phyloP scores from a whole-genome alignment of 2,113 vertebrate genomes.

The Cheilinus undulatus region DNA sequence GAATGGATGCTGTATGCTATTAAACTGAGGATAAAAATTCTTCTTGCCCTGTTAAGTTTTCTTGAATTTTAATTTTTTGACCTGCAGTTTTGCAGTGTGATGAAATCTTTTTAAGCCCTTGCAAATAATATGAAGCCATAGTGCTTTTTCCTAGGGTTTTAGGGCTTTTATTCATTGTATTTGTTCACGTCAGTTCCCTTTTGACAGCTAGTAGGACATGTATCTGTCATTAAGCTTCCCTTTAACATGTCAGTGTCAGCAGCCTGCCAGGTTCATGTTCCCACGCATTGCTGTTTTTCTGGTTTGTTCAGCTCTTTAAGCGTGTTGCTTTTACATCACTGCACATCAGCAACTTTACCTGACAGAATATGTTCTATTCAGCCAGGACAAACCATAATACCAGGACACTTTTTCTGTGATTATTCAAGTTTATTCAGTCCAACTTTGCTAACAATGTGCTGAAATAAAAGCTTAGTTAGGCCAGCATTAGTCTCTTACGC shows the following conservation, averaged over 20 bases:
- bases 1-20: constrained; percentile 58
- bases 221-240: background rate
- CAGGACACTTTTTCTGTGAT: background rate
- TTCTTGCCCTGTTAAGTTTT: constrained; percentile 1
- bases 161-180: background rate
- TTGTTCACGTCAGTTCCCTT: background rate
- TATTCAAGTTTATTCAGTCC: background rate
- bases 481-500: background rate
- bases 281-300: constrained; percentile 13
- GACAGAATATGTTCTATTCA: constrained; percentile 2
- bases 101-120: background rate
- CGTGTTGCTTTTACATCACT: constrained; percentile 1
- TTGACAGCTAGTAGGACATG: background rate
- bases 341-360: constrained; percentile 11
- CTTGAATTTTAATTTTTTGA: background rate
- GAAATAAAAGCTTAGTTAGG: background rate
- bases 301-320: constrained; percentile 37
- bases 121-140: background rate
- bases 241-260: background rate
- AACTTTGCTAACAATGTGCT: background rate
- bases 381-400: background rate
- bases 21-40: constrained; percentile 60
- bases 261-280: constrained; percentile 4
- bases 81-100: background rate
- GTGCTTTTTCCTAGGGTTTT: too few species aligned